A percentile compares a stretch with the other conserved stretches of the same genome.
Evolutionary conservation across 2,888 invertebrate genomes (phyloP).

Genomic region (Platerodrilus igneus): DNA sequence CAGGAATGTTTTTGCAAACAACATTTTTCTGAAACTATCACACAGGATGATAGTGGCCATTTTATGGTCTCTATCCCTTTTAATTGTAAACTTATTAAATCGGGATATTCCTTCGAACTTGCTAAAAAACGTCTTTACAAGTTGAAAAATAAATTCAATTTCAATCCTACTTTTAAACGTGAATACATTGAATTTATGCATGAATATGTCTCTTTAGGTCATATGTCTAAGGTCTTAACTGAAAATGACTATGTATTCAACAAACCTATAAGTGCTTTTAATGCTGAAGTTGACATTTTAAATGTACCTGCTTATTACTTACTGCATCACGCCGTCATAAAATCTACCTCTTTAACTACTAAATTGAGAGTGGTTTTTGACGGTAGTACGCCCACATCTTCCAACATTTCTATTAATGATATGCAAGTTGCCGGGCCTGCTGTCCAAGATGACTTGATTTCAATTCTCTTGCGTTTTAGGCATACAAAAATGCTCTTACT

Average conservation of each 20-base stretch:
- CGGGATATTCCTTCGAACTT: constrained; percentile 6
- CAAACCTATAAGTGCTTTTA: background rate
- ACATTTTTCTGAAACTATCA: constrained; percentile 7
- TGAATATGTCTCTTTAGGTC: constrained; percentile 9
- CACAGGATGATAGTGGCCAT: background rate
- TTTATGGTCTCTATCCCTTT: constrained; percentile 11
- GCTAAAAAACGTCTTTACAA: constrained; percentile 3
- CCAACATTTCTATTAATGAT: constrained; percentile 23
- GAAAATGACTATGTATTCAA: background rate
- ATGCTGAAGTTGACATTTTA: background rate
- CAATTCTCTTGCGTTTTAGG: constrained; percentile 28
- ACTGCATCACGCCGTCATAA: constrained; percentile 16
- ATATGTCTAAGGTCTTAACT: constrained; percentile 8
- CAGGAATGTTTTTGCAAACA: constrained; percentile 12
- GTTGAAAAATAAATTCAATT: constrained; percentile 3
- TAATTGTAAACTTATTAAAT: background rate
- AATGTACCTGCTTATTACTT: constrained; percentile 9
- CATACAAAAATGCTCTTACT: constrained; percentile 25
- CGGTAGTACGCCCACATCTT: constrained; percentile 3
- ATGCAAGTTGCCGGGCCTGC: constrained; percentile 13
- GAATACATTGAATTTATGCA: constrained; percentile 9
- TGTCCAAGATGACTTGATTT: constrained; percentile 23
- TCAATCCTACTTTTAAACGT: background rate
- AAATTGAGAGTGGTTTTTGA: constrained; percentile 21
- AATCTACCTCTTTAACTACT: constrained; percentile 15